Percentiles rank a stretch among this genome's conserved stretches.
These are phyloP conservation scores for Synaphobranchus kaupii DNA, from an alignment of 2,797 vertebrate genomes.

Conservation along the genomic window DNA sequence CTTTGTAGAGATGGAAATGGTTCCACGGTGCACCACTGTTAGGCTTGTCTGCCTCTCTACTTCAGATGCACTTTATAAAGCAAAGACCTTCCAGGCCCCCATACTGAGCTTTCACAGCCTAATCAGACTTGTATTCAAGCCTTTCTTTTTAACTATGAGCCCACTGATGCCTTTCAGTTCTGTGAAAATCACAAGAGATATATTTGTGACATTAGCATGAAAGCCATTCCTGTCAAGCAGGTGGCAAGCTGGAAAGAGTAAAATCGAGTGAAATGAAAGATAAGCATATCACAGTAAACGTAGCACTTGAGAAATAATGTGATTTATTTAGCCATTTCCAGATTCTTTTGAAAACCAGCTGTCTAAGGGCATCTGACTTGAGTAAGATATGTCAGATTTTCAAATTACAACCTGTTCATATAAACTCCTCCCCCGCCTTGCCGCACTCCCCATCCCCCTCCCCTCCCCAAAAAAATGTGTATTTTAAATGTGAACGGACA, in stretches of 20 bases:
- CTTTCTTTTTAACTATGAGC: slow-evolving; percentile 53
- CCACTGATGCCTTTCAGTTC: slow-evolving; percentile 44
- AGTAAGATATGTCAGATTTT: slow-evolving; percentile 44
- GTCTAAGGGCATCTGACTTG: slow-evolving; percentile 38
- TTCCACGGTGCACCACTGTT: background rate
- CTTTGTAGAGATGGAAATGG: slow-evolving; percentile 18
- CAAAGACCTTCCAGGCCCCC: slow-evolving; percentile 34
- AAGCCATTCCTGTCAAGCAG: slow-evolving; percentile 55
- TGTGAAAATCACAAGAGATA: slow-evolving; percentile 47
- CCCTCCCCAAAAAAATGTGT: background rate
- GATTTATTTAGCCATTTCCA: slow-evolving; percentile 36
- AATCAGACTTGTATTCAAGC: slow-evolving; percentile 61
- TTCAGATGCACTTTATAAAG: slow-evolving; percentile 34
- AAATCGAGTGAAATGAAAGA: slow-evolving; percentile 36
- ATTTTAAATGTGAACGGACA: background rate
- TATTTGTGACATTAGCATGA: slow-evolving; percentile 42
- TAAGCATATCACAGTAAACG: slow-evolving; percentile 33
- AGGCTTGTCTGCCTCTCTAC: slow-evolving; percentile 34
- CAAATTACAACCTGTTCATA: slow-evolving; percentile 29
- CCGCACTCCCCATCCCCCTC: background rate
- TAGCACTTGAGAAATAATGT: slow-evolving; percentile 47
- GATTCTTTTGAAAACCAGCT: slow-evolving; percentile 47
- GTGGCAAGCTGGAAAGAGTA: slow-evolving; percentile 50
- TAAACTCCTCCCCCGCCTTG: background rate
- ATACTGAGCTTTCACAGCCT: slow-evolving; percentile 46